Evolutionary conservation across 1,140 invertebrate genomes (phyloP).

Genomic region (Drosophila insularis): DNA sequence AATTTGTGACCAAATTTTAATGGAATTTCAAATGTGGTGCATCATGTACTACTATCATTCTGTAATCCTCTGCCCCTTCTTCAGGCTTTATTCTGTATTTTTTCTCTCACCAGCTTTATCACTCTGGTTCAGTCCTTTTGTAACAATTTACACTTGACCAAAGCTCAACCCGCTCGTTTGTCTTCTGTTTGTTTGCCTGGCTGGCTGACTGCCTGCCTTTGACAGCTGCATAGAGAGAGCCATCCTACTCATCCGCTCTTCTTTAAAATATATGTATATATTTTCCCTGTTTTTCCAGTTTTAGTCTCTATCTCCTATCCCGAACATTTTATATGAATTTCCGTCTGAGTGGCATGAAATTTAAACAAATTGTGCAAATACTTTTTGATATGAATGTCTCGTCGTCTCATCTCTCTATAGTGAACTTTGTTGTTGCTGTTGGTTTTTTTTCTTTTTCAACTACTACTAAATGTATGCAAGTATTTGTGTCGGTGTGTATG

Average conservation of each 20-base stretch:
- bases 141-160: constrained; percentile 64
- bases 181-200: constrained; percentile 27
- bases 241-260: background rate
- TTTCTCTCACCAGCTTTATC: background rate
- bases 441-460: constrained; percentile 3
- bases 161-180: constrained; percentile 37
- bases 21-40: constrained; percentile 70
- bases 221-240: constrained; percentile 37
- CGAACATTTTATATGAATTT: constrained; percentile 61
- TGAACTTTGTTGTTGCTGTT: background rate
- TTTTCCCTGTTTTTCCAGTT: constrained; percentile 39
- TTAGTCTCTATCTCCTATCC: background rate
- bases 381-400: constrained; percentile 61
- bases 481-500: background rate
- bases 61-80: background rate
- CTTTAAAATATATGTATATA: background rate
- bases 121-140: constrained; percentile 20
- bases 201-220: constrained; percentile 32
- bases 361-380: constrained; percentile 76
- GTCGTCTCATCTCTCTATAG: constrained; percentile 11
- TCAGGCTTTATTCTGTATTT: background rate
- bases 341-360: constrained; percentile 68
- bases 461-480: constrained; percentile 5
- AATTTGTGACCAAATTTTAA: constrained; percentile 57
- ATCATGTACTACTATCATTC: background rate